Evolutionary conservation across 1,140 invertebrate species (phyloP).

Genomic region (Trissolcus basalis): DNA sequence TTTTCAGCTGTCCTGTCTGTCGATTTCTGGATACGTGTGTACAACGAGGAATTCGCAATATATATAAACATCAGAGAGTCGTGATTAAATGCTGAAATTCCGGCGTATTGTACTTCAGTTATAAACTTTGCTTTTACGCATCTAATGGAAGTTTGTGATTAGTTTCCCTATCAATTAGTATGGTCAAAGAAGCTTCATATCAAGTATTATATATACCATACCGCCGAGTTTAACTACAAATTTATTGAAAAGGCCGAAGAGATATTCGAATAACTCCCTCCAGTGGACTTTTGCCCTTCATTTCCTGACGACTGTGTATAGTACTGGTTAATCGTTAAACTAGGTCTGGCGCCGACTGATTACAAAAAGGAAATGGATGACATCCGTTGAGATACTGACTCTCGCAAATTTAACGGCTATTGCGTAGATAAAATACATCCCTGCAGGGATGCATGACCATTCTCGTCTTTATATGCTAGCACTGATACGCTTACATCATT

Average conservation of each 20-base stretch:
- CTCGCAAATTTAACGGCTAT: constrained; percentile 50
- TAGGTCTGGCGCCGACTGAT: constrained; percentile 46
- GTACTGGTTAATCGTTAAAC: constrained; percentile 45
- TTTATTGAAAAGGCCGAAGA: constrained; percentile 33
- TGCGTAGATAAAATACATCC: constrained; percentile 55
- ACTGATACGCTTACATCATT: constrained; percentile 25
- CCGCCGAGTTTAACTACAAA: constrained; percentile 9
- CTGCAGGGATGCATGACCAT: constrained; percentile 44
- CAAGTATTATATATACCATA: constrained; percentile 18
- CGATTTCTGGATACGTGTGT: no score
- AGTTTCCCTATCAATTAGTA: constrained; percentile 51
- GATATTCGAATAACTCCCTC: constrained; percentile 36
- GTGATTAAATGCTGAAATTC: constrained; percentile 46
- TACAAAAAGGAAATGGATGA: constrained; percentile 61
- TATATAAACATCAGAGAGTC: constrained; percentile 12
- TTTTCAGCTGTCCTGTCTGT: no score
- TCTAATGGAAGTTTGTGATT: constrained; percentile 54
- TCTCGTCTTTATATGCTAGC: constrained; percentile 36
- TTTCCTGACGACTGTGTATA: constrained; percentile 20
- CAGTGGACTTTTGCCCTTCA: constrained; percentile 28
- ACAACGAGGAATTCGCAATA: no score
- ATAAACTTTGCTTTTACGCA: constrained; percentile 56
- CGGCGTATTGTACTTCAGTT: constrained; percentile 40
- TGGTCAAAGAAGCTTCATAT: constrained; percentile 31
- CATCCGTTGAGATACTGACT: constrained; percentile 57